Evolutionary conservation across 64 coral and sea anemone species (phyloP).

Genomic region (Porites lutea): DNA sequence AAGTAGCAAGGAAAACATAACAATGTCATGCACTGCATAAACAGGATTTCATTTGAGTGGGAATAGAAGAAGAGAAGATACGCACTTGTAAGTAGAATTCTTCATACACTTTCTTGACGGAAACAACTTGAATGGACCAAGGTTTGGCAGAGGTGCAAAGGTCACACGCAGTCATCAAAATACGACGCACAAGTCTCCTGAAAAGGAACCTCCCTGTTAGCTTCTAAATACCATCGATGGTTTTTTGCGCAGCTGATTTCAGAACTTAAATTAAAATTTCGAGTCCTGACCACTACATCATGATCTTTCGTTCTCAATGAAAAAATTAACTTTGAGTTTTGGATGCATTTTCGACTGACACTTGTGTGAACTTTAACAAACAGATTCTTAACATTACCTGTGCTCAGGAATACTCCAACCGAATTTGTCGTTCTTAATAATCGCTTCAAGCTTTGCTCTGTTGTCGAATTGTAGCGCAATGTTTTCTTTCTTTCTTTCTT

Average conservation of each 20-base stretch:
- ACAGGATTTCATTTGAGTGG: too few species aligned
- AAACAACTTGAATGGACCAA: conserved; percentile 76
- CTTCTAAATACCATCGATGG: too few species aligned
- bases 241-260: too few species aligned
- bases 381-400: conserved; percentile 35
- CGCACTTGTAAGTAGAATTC: conserved; percentile 96
- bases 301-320: too few species aligned
- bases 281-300: too few species aligned
- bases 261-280: too few species aligned
- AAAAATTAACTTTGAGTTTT: too few species aligned
- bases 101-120: conserved; percentile 94
- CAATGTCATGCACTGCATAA: too few species aligned
- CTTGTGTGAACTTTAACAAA: too few species aligned
- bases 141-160: conserved; percentile 81
- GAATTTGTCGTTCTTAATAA: conserved; percentile 62
- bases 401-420: conserved; percentile 76
- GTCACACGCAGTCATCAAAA: conserved; percentile 92
- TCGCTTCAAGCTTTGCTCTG: conserved; percentile 68
- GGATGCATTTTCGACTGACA: too few species aligned
- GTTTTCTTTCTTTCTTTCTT: too few species aligned
- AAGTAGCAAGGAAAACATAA: too few species aligned
- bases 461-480: neutral
- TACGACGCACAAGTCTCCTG: conserved; percentile 71
- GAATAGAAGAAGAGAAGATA: neutral
- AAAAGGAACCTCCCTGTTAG: neutral